Base-by-base conservation (phyloP, 2,113 vertebrate species). In the Callopanchax toddi region DNA sequence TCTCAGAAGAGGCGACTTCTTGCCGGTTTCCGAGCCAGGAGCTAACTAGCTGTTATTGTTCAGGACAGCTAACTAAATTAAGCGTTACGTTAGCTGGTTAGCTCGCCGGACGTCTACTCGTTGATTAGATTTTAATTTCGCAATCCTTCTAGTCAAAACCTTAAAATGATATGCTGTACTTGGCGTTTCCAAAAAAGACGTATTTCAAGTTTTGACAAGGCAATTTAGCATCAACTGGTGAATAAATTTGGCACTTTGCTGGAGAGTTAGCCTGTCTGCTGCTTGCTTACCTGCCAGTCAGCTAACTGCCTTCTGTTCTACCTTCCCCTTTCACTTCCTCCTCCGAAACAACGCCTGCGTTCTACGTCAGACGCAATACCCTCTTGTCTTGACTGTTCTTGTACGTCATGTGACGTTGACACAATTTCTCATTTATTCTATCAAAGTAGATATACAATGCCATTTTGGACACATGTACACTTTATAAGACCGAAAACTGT, bases 301-400 rank as follows among this genome's bases (percentile, higher is more conserved):
- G 71, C 82, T 81, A 74, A 45, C 68, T 82, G 20, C 45, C 69
- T 60, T 63, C 76, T 42, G 63, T 57, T 66, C 71, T 71, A 50
- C 69, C 63, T 86, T 87, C 83, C 64, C 64, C 83, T 89, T 89
- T 91, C 87, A 88, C 87, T 91, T 90, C 88, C 85, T 88, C 26
- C 75, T 86, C 57, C 71, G 60, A 71, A 81, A 76, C 77, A 32
- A 61, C 75, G 53, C 13, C 46, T 60, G 66, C 76, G 75, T 57
- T 13, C 8, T 7, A 77, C 84, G 86, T 89, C 84, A 85, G 3
- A 81, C 80, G 69, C 62, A 67, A 16, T 2, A 29, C 63, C 32
- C 79, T 32, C 29, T 5, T 9, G 29, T 32, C 29, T 32, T 9
- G 10, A 32, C 3, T 32, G 6, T 32, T 9, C 6, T 32, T 32